Percentiles rank a stretch among this genome's conserved stretches.
These are phyloP conservation scores for Phaetusa simplex DNA, from an alignment of 2,113 vertebrate species.

Conservation along the genomic window DNA sequence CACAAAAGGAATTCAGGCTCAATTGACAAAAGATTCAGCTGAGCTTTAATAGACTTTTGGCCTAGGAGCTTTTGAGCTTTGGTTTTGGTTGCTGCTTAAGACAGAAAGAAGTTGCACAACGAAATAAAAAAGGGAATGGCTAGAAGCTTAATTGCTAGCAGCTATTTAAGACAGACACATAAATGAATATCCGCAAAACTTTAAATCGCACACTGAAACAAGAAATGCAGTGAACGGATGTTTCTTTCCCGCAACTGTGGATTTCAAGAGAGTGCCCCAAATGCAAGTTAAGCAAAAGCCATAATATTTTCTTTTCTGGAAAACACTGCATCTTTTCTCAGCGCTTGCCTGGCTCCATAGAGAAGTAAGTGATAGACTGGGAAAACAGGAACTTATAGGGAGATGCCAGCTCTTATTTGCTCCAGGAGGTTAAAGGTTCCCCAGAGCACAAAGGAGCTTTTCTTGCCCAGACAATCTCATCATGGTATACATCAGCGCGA, in stretches of 20 bases:
- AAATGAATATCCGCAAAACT: neutral
- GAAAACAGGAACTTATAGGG: slow-evolving; percentile 41
- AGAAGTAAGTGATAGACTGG: slow-evolving; percentile 43
- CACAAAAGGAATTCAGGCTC: neutral
- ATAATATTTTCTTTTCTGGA: slow-evolving; percentile 72
- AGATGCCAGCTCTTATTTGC: slow-evolving; percentile 61
- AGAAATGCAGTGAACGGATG: neutral
- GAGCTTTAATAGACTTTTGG: neutral
- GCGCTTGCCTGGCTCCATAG: slow-evolving; percentile 38
- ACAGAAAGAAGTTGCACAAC: neutral
- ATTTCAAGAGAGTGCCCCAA: neutral
- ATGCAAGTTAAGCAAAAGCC: slow-evolving; percentile 38
- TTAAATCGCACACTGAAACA: neutral
- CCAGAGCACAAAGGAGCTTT: slow-evolving; percentile 64
- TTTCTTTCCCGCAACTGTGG: neutral
- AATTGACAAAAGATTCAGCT: neutral
- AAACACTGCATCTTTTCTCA: slow-evolving; percentile 43
- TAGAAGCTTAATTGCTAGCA: neutral
- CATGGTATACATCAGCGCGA: slow-evolving; percentile 23
- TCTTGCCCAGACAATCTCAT: slow-evolving; percentile 65
- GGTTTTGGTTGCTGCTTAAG: neutral
- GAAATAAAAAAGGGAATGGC: neutral
- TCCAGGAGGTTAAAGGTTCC: slow-evolving; percentile 65
- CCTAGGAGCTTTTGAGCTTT: neutral
- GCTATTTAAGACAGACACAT: neutral